Base-by-base conservation (phyloP, 2,888 invertebrate genomes). In the Empis stercorea region DNA sequence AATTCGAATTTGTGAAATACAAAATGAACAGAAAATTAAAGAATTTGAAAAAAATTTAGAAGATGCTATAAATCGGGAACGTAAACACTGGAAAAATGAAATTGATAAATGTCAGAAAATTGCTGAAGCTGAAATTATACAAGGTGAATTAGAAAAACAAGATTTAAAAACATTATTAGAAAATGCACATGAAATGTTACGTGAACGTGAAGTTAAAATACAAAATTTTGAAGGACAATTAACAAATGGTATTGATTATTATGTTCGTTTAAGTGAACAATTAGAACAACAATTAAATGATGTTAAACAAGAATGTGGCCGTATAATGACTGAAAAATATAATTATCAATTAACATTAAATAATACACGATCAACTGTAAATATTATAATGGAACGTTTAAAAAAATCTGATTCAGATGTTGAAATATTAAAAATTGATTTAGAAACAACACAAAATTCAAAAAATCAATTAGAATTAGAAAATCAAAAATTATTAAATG, bases 101-200 rank as follows among this genome's bases (percentile, higher is more conserved):
- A 59, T 75, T 48, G 73, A 73, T 53, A 75, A 74, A 56, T 73
- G 74, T 30, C 74, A 75, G 58, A 71, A 72, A 48, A 69, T 74
- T 52, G 73, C 73, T 46, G 75, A 75, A 58, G 73, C 73, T 47
- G 73, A 68, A 53, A 66, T 75, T 7, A 74, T 74, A 41, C 70
- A 74, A 52, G 67, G 71, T 51, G 75, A 76, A 57, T 51, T 73
- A 20, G 75, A 75, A 55, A 75, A 74, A 50, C 74, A 73, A 53
- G 64, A 68, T 48, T 61, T 72, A 1, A 65, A 69, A 62, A 59
- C 61, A 6, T 50, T 68, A 45, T 59, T 69, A 16, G 65, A 67
- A 55, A 66, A 59, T 49, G 66, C 68, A 16, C 66, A 69, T 43
- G 68, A 69, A 41, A 64, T 68, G 64, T 52, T 69, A 41, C 61